Evolutionary conservation across 2,113 vertebrate genomes (phyloP), one percentile per base, ranked within the genome.

Genomic region (Actenoides hombroni): DNA sequence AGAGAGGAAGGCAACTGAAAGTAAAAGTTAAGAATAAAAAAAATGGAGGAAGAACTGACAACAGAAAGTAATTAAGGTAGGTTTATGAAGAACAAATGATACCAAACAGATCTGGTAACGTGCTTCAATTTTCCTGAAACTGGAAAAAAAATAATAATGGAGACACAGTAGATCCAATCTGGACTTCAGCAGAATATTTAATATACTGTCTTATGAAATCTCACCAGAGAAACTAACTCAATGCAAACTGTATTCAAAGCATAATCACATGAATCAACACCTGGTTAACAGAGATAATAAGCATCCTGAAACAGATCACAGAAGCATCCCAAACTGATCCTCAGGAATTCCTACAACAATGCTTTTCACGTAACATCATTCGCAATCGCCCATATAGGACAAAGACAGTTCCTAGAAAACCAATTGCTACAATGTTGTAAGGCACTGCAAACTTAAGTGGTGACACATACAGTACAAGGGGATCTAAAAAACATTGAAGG

Each of bases 181-280:
- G 69, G 90, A 79, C 83, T 68, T 83, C 48, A 75, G 57, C 33
- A 70, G 88, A 86, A 86, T 75, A 94, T 84, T 94, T 90, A 94
- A 94, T 93, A 93, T 25, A 64, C 44, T 90, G 67, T 40, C 40
- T 96, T 82, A 93, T 65, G 69, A 96, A 96, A 92, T 28, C n/a
- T 53, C 51, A 67, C 13, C 57, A 24, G 51, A 86, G 86, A 90
- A 93, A 78, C 14, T 75, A 81, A 83, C 67, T 78, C 42, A 69
- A 74, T 17, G 28, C 64, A 12, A 93, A 65, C 7, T 75, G 35
- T 48, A 78, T 56, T 88, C 67, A 94, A 86, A 90, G 77, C 39
- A 37, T 6, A n/a, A 24, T 48, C 33, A 76, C n/a, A 54, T 44
- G 39, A 56, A 74, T 71, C 59, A 88, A 75, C 93, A 63, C 16